Evolutionary conservation across 2,888 invertebrate species (phyloP).

Genomic region (Strigamia maritima): DNA sequence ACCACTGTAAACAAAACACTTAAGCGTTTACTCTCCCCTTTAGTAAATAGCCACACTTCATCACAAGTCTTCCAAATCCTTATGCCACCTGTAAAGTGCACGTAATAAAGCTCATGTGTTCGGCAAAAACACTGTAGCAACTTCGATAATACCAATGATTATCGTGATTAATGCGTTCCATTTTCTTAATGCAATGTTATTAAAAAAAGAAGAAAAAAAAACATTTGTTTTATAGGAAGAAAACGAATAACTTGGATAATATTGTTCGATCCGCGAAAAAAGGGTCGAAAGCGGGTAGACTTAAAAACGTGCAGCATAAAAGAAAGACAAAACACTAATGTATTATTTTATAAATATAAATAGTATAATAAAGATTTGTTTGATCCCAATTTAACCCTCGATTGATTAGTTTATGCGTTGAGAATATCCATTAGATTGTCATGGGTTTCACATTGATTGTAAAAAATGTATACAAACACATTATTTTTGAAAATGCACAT

Average conservation of each 20-base stretch:
- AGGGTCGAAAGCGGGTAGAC: not conserved
- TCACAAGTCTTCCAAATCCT: not conserved
- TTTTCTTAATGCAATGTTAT: not conserved
- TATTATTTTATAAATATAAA: not conserved
- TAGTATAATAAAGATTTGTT: not conserved
- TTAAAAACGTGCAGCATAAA: not conserved
- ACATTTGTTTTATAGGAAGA: not conserved
- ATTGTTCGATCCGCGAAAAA: not conserved
- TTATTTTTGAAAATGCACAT: not conserved
- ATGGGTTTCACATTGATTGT: not conserved
- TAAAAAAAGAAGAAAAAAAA: not conserved
- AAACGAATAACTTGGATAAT: not conserved
- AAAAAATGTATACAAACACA: not conserved
- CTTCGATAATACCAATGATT: not conserved
- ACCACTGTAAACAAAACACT: not conserved
- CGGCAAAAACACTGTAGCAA: not conserved
- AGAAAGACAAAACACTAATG: not conserved
- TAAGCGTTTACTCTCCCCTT: not conserved
- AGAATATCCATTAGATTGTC: not conserved
- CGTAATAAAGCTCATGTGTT: not conserved
- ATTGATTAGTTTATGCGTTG: not conserved
- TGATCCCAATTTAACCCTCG: not conserved
- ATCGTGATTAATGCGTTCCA: not conserved
- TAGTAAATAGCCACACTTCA: not conserved
- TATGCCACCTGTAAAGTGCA: not conserved